Base-by-base conservation (phyloP, 2,797 vertebrate genomes). In the Phoxinus dragarum region DNA sequence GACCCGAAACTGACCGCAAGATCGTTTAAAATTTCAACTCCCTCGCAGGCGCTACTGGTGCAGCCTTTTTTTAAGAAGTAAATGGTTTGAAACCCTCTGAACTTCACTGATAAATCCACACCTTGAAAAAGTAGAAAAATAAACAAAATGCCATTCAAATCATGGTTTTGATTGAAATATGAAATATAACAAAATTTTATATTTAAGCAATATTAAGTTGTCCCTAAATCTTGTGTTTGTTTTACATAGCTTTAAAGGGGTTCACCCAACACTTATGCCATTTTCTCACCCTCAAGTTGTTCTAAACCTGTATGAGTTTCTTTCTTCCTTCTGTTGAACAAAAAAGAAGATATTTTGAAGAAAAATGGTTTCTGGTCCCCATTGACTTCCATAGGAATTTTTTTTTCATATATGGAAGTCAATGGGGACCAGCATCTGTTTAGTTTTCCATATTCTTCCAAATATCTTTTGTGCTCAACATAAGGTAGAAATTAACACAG, bases 21-120 rank as follows among this genome's bases (percentile, higher is more conserved):
- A 3, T 34, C 56, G 68, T 91, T 96, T 9, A 98, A 90, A 34
- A 96, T 93, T 61, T 95, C 93, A 69, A 98, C 94, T 49, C 96
- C 98, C 89, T 96, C 97, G 89, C 98, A 99, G 0, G 92, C 89
- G 80, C 93, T 98, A 59, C 95, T 97, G 21, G 27, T n/a, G 88
- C 98, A 99, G 87, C 96, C 96, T 68, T 56, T 91, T 3, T 92
- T 89, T 31, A 86, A 89, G 82, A 96, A 97, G 8, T 95, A 81
- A 1, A 89, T 81, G 5, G 95, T 94, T 27, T 93, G 85, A 23
- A 97, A 96, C 4, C 84, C 87, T 14, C 93, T 86, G 74, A 94
- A 97, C 19, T 64, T 90, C 7, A 95, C 95, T 0, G 91, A 90
- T 61, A 99, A 90, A 14, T 90, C 85, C 81, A 90, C 12, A 56